Evolutionary conservation across 2,797 vertebrate genomes (phyloP).

Genomic region (Sebastes hopkinsi): DNA sequence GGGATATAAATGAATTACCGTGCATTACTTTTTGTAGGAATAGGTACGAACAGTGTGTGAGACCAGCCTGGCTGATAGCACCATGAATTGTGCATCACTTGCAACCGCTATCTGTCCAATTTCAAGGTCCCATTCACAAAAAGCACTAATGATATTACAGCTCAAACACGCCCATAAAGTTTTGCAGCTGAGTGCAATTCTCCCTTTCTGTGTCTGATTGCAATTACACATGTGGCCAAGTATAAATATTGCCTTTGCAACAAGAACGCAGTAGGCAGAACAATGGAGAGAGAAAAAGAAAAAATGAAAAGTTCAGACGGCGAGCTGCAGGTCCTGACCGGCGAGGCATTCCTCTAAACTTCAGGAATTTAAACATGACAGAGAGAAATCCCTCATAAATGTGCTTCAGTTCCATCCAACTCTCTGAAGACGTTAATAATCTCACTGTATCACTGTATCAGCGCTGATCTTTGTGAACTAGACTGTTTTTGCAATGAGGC

Average conservation of each 20-base stretch:
- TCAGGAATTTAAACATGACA: not conserved
- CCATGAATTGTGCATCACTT: not conserved
- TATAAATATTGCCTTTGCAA: not conserved
- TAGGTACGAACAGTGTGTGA: too few species aligned
- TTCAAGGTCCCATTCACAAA: not conserved
- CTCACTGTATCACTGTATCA: not conserved
- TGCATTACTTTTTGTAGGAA: too few species aligned
- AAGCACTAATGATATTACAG: not conserved
- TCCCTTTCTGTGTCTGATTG: not conserved
- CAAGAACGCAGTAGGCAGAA: not conserved
- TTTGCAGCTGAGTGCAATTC: not conserved
- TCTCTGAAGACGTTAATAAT: not conserved
- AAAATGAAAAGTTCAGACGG: not conserved
- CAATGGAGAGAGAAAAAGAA: not conserved
- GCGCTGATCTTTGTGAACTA: not conserved
- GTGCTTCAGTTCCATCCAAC: not conserved
- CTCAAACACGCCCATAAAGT: not conserved
- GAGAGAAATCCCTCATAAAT: not conserved
- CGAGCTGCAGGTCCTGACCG: not conserved
- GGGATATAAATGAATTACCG: too few species aligned
- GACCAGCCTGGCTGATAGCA: not conserved
- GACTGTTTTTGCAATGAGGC: not conserved
- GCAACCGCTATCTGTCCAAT: not conserved
- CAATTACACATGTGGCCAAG: not conserved
- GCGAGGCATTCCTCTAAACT: not conserved